These are phyloP conservation scores for Muricea muricata DNA, from an alignment of 92 coral and sea anemone species.

Conservation along the genomic window DNA sequence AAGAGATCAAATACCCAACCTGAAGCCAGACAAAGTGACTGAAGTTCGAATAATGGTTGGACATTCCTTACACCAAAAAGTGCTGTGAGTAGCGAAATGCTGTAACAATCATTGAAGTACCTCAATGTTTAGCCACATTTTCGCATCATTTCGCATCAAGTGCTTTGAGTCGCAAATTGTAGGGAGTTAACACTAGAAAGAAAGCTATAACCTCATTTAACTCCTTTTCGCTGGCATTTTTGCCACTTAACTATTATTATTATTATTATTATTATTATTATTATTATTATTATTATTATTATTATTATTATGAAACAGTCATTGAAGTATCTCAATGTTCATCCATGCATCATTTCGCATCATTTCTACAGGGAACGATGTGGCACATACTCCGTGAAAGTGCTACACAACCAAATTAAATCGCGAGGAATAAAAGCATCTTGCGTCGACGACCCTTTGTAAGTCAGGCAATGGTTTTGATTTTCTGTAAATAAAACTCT, in stretches of 20 bases:
- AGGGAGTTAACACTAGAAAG: too few species aligned
- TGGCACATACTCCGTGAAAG: constrained; percentile 76
- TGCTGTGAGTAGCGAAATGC: constrained; percentile 67
- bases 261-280: too few species aligned
- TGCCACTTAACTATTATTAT: not conserved
- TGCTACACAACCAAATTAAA: constrained; percentile 76
- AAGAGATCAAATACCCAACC: constrained; percentile 85
- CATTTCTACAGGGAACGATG: constrained; percentile 77
- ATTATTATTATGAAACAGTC: too few species aligned
- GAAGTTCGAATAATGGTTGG: constrained; percentile 92
- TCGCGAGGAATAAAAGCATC: constrained; percentile 79
- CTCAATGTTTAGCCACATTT: too few species aligned
- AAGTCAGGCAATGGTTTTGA: constrained; percentile 35
- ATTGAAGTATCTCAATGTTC: too few species aligned
- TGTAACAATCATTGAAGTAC: not conserved
- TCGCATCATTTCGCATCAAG: too few species aligned
- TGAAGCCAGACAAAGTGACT: constrained; percentile 66
- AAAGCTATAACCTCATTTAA: too few species aligned
- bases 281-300: too few species aligned
- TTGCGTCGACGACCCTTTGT: constrained; percentile 93
- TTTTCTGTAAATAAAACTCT: too few species aligned
- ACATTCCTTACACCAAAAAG: constrained; percentile 81
- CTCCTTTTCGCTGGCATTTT: not conserved
- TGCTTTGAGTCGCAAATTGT: too few species aligned
- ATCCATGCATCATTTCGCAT: too few species aligned